Conservation (phyloP, 2,888 invertebrate genomes). For the Stenolophus ochropezus region DNA sequence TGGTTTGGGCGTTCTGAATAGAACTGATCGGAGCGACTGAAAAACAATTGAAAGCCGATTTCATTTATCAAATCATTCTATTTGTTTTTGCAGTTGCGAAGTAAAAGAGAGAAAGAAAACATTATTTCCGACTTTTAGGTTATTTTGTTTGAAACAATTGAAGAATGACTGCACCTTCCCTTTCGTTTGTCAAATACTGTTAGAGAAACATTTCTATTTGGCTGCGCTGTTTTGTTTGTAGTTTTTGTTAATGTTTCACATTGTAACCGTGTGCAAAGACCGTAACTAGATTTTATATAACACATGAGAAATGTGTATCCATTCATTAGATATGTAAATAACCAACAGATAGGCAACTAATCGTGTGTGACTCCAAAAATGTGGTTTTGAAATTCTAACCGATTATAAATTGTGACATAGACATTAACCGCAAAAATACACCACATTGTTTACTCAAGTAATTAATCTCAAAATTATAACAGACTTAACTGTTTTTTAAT, state of each 20-base stretch:
- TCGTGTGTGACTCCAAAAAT: conserved; percentile 42
- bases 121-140: too few relatives aligned
- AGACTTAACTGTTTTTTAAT: too few relatives aligned
- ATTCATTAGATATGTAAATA: conserved; percentile 59
- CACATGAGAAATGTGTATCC: conserved; percentile 54
- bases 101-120: too few relatives aligned
- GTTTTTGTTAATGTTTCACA: conserved; percentile 30
- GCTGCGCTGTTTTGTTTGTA: background rate
- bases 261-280: conserved; percentile 34
- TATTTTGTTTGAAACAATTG: background rate
- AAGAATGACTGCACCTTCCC: background rate
- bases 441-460: background rate
- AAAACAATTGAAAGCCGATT: too few relatives aligned
- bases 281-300: conserved; percentile 51
- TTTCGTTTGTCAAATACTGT: background rate
- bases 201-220: background rate
- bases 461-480: too few relatives aligned
- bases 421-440: background rate
- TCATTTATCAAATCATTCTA: too few relatives aligned
- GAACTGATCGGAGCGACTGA: too few relatives aligned
- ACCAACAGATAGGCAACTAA: conserved; percentile 46
- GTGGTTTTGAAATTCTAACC: conserved; percentile 17
- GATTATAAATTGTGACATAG: background rate
- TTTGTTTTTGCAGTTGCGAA: too few relatives aligned
- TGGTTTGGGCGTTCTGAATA: too few relatives aligned